Base-by-base conservation (phyloP, 2,113 vertebrate species). In the Alethe castanea region DNA sequence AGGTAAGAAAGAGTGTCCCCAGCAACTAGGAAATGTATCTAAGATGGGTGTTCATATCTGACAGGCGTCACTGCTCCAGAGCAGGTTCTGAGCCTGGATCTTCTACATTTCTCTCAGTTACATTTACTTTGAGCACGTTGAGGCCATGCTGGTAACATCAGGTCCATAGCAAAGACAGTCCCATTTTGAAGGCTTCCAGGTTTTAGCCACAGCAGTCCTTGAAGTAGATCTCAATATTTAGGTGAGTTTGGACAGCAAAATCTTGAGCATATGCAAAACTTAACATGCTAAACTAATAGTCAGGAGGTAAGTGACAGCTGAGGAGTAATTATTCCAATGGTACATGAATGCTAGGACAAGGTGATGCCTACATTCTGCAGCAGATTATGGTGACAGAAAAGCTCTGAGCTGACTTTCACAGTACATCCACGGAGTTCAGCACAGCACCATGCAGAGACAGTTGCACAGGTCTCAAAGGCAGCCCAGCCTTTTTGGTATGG, bases 261-360 rank as follows among this genome's bases (percentile, higher is more conserved):
- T 67, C 60, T 83, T 94, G 80, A 92, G 52, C 86, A 92, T 94
- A 95, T 94, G 94, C 88, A 94, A 76, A 93, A 67, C 28, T 86
- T 92, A 91, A 56, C 88, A 91, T 94, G 80, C 65, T 95, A 95
- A 96, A 95, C 96, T 95, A 97, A 96, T 96, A 95, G 86, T 81
- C 67, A 64, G 48, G 65, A 84, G 40, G 44, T 73, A 95, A 96
- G 61, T 95, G 96, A 95, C 96, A 97, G 96, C 72, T 92, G 89
- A 94, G 71, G 56, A 88, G 72, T 92, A 96, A 97, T 97, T 97
- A 96, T 74, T 59, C 64, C 94, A 93, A 92, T 84, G 80, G 80
- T 56, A 81, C 56, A 72, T 92, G 94, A 97, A 78, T 48, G 54
- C 44, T 88, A 52, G 86, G 88, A 88, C 94, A 96, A 96, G 92